Evolutionary conservation across 2,888 invertebrate genomes (phyloP).

Genomic region (Epinotia ramella): DNA sequence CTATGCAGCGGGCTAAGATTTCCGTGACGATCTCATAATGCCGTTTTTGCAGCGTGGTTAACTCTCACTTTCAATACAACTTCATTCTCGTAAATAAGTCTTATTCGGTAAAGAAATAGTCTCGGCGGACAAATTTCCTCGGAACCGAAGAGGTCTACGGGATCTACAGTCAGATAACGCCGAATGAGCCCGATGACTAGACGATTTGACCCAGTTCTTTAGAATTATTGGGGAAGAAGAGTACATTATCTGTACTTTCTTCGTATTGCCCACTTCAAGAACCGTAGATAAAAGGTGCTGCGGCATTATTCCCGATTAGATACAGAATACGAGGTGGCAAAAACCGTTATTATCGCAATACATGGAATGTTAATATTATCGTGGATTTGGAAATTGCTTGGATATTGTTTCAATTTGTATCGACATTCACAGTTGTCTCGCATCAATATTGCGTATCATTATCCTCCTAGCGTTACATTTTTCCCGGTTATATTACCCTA

Average conservation of each 20-base stretch:
- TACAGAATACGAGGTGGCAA: not conserved
- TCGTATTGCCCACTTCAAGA: not conserved
- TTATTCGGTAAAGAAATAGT: not conserved
- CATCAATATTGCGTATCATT: too few species aligned
- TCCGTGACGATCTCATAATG: slow-evolving; percentile 10
- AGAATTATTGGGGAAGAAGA: not conserved
- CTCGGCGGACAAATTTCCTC: not conserved
- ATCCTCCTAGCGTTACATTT: too few species aligned
- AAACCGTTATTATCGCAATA: not conserved
- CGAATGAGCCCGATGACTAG: too few species aligned
- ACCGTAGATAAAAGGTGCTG: not conserved
- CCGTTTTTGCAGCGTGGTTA: slow-evolving; percentile 10
- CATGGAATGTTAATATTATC: too few species aligned
- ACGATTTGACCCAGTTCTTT: too few species aligned
- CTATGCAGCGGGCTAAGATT: slow-evolving; percentile 29
- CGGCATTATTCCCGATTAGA: not conserved
- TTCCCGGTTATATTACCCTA: too few species aligned
- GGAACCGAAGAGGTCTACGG: not conserved
- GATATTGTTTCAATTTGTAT: too few species aligned
- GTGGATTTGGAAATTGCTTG: too few species aligned
- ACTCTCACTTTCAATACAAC: not conserved
- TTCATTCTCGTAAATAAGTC: not conserved
- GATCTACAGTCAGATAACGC: too few species aligned
- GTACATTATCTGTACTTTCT: not conserved
- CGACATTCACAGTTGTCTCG: too few species aligned